Base-by-base conservation (phyloP, 2,797 vertebrate genomes). In the Nannoperca australis region DNA sequence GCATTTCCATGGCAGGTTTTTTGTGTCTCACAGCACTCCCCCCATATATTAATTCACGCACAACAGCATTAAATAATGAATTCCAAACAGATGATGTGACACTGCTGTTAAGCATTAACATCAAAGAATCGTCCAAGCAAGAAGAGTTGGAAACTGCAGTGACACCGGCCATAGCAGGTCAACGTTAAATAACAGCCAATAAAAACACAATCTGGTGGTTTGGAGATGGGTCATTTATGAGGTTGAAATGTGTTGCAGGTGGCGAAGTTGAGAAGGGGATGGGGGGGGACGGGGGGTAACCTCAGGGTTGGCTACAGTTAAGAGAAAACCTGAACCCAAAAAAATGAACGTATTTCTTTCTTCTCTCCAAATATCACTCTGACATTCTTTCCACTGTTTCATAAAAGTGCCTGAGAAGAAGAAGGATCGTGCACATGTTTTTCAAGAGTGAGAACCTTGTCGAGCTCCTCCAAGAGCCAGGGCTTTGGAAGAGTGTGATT, bases 191-290 rank as follows among this genome's bases (percentile, higher is more conserved):
- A 89, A 88, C 88, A 91, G 89, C 76, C 88, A 80, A 82, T 92
- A 90, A 92, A 94, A 92, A 93, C 81, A 87, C 76, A 91, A 91
- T 87, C 76, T 78, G 78, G 79, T 89, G 89, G 92, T 79, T 38
- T 91, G 84, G 94, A 96, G 95, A 95, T 93, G 88, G 89, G 91
- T 85, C 94, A 93, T 94, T 95, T 92, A 95, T 95, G 95, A 94
- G 94, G 94, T 72, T 94, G 94, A 96, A 96, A 96, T 95, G 88
- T 91, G 80, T 95, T 96, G 95, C 97, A 97, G 96, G 95, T 88
- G 95, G 90, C 83, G 92, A 95, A 94, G 87, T 89, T 92, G 85
- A 94, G 90, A 10, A 92, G 77, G 76, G 81, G 81, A 86, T 81
- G 80, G 59, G 22, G 61, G 75, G 90, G 91, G 84, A 76, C 60